Conservation (phyloP, 2,888 invertebrate genomes). For the Poecilobothrus nobilitatus region DNA sequence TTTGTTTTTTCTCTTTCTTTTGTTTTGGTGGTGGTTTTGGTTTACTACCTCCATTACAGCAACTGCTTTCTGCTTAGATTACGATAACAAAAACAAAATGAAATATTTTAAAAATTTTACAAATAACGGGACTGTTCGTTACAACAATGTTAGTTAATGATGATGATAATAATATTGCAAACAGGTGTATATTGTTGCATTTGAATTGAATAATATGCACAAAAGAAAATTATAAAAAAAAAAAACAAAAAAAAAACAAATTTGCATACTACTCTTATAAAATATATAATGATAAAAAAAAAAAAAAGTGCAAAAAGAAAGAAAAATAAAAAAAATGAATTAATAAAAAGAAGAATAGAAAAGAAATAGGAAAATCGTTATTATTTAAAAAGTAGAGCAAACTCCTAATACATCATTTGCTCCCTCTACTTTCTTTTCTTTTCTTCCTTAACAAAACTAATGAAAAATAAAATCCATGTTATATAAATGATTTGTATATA, state of each 20-base stretch:
- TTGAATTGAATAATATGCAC: neutral
- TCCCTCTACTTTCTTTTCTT: too few relatives aligned
- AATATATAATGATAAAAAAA: neutral
- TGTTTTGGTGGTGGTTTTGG: conserved; percentile 59
- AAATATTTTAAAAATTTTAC: neutral
- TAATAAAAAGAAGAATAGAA: neutral
- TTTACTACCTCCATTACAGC: conserved; percentile 62
- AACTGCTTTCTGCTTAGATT: conserved; percentile 59
- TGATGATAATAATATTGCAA: neutral
- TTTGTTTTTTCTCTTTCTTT: conserved; percentile 61
- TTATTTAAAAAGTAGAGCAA: too few relatives aligned
- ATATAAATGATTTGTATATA: conserved; percentile 15
- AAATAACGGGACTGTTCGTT: neutral
- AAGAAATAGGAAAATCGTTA: neutral
- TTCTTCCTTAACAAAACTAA: conserved; percentile 12
- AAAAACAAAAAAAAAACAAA: too few relatives aligned
- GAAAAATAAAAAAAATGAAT: neutral
- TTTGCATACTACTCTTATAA: too few relatives aligned
- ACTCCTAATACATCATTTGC: too few relatives aligned
- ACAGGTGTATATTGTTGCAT: neutral
- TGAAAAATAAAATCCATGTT: conserved; percentile 18
- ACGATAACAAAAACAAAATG: neutral
- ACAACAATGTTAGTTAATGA: too few relatives aligned
- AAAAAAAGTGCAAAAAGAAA: conserved; percentile 12
- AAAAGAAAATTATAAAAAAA: neutral